Conservation (phyloP, 2,113 vertebrate genomes). For the Nematolebias whitei region DNA sequence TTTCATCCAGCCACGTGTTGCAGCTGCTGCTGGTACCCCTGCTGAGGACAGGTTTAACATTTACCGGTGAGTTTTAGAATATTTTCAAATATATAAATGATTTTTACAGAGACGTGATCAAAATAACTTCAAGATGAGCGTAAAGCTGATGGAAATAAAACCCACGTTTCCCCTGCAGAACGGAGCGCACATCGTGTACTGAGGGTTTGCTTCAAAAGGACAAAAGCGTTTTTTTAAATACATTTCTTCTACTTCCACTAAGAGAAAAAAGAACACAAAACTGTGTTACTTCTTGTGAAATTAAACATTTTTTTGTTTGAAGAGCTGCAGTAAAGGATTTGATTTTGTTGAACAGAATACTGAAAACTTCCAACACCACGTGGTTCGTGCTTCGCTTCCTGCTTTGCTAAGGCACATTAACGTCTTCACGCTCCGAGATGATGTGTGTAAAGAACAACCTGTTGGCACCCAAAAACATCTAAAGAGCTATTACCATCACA, state of each 20-base stretch:
- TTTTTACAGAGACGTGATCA: constrained; percentile 58
- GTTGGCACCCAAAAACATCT: constrained; percentile 33
- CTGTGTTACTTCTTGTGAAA: constrained; percentile 7
- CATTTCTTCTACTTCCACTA: constrained; percentile 20
- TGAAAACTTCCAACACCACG: constrained; percentile 36
- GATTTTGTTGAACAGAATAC: constrained; percentile 35
- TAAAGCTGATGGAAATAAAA: constrained; percentile 45
- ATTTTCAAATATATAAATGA: constrained; percentile 32
- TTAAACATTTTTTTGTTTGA: constrained; percentile 32
- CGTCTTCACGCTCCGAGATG: constrained; percentile 45
- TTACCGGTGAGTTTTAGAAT: neutral
- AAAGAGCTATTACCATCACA: constrained; percentile 54
- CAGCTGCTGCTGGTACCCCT: constrained; percentile 63
- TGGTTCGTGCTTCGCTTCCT: constrained; percentile 68
- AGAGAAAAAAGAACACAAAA: constrained; percentile 36
- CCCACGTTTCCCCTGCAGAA: constrained; percentile 35
- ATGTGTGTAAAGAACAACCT: constrained; percentile 35
- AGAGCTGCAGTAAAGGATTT: constrained; percentile 35
- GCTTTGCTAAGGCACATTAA: constrained; percentile 91
- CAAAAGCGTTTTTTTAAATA: constrained; percentile 1
- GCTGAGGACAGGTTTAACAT: constrained; percentile 24
- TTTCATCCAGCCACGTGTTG: constrained; percentile 52
- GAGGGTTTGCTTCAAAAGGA: constrained; percentile 15
- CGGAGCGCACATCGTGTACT: too few species aligned
- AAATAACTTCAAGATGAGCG: constrained; percentile 57